Conservation (phyloP, 2,113 vertebrate genomes). For the Chlamydotis undulata region DNA sequence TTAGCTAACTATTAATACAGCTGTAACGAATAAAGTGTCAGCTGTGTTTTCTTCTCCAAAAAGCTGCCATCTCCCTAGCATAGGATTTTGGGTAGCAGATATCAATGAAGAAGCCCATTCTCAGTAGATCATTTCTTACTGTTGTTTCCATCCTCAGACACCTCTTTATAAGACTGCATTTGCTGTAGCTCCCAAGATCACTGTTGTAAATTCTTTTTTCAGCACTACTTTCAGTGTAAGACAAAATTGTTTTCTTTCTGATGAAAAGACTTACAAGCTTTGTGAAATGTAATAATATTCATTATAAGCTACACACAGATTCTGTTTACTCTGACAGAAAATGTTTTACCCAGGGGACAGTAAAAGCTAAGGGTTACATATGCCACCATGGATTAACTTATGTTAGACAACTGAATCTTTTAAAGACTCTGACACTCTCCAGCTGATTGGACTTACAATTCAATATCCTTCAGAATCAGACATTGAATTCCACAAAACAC, state of each 20-base stretch:
- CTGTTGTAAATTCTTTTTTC: not conserved
- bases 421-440: not conserved
- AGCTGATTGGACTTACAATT: not conserved
- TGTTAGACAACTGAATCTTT: not conserved
- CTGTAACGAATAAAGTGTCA: not conserved
- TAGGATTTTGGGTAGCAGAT: not conserved
- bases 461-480: not conserved
- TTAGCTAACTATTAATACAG: not conserved
- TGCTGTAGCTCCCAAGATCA: not conserved
- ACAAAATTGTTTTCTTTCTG: not conserved
- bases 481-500: not conserved
- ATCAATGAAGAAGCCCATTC: not conserved
- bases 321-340: not conserved
- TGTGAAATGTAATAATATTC: not conserved
- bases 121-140: not conserved
- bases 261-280: not conserved
- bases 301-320: not conserved
- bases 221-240: not conserved
- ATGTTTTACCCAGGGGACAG: not conserved
- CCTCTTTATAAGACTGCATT: not conserved
- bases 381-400: not conserved
- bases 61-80: not conserved
- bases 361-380: not conserved
- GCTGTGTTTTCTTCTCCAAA: not conserved
- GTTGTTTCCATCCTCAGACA: not conserved